Evolutionary conservation across 2,113 vertebrate species (phyloP).

Genomic region (Syngnathoides biaculeatus): DNA sequence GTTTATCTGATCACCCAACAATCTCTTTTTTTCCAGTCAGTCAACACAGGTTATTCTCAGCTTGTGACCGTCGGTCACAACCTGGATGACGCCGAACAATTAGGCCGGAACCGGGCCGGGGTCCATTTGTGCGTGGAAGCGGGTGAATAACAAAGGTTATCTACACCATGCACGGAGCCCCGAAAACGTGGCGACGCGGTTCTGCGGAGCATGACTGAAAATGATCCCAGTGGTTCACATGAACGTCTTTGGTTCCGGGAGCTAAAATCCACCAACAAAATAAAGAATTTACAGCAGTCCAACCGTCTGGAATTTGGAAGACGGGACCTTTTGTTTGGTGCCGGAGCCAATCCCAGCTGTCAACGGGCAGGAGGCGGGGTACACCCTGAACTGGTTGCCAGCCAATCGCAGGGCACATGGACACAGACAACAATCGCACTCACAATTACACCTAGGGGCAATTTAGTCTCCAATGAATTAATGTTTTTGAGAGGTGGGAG

Average conservation of each 20-base stretch:
- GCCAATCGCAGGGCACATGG: no score
- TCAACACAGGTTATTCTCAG: constrained; percentile 3
- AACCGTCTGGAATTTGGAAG: no score
- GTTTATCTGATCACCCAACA: not conserved
- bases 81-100: not conserved
- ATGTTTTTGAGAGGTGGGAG: no score
- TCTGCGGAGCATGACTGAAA: not conserved
- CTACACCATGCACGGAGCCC: constrained; percentile 1
- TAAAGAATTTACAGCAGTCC: not conserved
- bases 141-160: constrained; percentile 6
- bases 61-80: not conserved
- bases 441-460: no score
- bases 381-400: no score
- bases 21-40: not conserved
- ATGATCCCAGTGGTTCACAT: not conserved
- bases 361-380: no score
- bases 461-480: no score
- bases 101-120: not conserved
- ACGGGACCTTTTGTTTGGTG: no score
- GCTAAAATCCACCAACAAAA: not conserved
- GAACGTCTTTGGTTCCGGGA: not conserved
- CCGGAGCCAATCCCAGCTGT: no score
- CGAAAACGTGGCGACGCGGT: not conserved
- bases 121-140: not conserved
- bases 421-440: no score